Evolutionary conservation across 2,888 invertebrate genomes (phyloP), one percentile per base, ranked within the genome.

Genomic region (Caprella mutica): DNA sequence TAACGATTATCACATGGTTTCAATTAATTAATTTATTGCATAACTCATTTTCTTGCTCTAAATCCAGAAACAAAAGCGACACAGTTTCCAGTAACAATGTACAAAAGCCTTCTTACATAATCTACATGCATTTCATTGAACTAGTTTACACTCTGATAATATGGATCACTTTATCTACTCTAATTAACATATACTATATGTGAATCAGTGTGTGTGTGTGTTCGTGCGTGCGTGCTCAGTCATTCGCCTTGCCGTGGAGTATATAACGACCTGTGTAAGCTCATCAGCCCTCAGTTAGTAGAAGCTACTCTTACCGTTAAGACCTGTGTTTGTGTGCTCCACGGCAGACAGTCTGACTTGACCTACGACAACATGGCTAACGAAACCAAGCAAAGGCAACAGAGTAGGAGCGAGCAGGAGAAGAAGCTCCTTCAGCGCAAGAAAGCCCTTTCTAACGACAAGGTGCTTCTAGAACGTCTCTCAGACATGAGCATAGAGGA

Each of bases 401-500:
- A 54, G 30, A 46, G 39, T 55, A 39, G 44, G 21, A 38, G 35
- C 26, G 29, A 51, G 21, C 52, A 43, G 52, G 46, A 53, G 53
- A 50, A 50, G 29, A 52, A 52, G 38, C 43, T 55, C 26, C 55
- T 55, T 38, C 43, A 59, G 46, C 29, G 64, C 23, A 64, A 59
- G 57, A 59, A 60, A 21, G 64, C 60, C 12, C 56, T 64, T 21
- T 55, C 60, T 21, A 59, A 58, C 38, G 64, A 64, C 42, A 64
- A 64, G 54, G 60, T 64, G 39, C 51, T 64, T 14, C 58, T 64
- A 12, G 64, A 64, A 42, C 55, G 60, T 12, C 60, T 64, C 44
- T 60, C 64, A 6, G 64, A 59, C 54, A 64, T 64, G 64, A 64
- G 64, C 52, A 58, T 64, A 48, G 64, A 64, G 43, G 64, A 64